Evolutionary conservation across 30 jellyfish, hydroid and myxozoan species (phyloP), one percentile per base, ranked within the genome.

Genomic region (Aurelia sp.): DNA sequence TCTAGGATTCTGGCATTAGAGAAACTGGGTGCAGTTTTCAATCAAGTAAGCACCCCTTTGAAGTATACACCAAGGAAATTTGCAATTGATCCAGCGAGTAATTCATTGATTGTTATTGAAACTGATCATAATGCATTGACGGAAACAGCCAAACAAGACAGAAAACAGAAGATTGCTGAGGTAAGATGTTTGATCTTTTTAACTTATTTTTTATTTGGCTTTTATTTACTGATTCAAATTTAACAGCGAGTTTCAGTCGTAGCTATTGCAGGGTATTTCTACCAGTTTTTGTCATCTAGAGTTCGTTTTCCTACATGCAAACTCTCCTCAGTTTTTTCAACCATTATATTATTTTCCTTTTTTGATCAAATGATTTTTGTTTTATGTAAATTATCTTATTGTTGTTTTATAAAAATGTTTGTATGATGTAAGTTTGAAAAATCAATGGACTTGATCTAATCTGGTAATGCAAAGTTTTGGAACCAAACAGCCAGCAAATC

Each of bases 1-100:
- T 11, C 11, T 55, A 92, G 98, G 88, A 96, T 96, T 87, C 72
- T 96, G 82, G 97, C 97, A 0, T 74, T 91, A 48, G 99, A 96
- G 53, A 96, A 96, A 64, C 92, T 96, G 31, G 99, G 99, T 31
- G 97, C 97, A 0, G 99, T 91, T n/a, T 96, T 96, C 88, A 91
- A 96, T 71, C 97, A 96, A 82, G 86, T 88, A 13, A 88, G 97
- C 71, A 90, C 97, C 24, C 97, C 98, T 11, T 68, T 96, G 85
- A 84, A 85, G 73, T 89, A 75, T 67, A 96, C 99, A 7, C 99
- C 99, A 24, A 81, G 99, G 17, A 96, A 96, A 81, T 90, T 96
- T 67, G 87, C 97, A 50, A 76, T 96, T 50, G 98, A 96, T 48
- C 92, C 82, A 2, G 33, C 61, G 53, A 62, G 97, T 9, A 78